Evolutionary conservation across 2,888 invertebrate genomes (phyloP).

Genomic region (Priocnemis perturbator): DNA sequence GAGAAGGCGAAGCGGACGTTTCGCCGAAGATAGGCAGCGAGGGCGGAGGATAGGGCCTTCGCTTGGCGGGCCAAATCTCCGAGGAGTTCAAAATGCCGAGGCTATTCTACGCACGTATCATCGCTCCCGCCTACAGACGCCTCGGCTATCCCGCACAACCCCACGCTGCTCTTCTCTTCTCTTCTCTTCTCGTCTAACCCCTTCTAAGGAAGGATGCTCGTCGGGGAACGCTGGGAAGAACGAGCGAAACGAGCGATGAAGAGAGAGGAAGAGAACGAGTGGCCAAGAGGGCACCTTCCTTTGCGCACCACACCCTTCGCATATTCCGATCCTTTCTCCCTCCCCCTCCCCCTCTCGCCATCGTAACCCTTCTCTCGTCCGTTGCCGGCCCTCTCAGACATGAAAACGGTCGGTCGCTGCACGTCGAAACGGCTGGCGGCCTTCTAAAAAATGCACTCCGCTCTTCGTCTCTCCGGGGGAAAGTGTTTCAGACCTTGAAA

Average conservation of each 20-base stretch:
- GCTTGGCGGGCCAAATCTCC: constrained; percentile 63
- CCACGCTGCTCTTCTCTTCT: constrained; percentile 26
- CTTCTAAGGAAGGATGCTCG: constrained; percentile 26
- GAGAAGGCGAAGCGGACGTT: constrained; percentile 3
- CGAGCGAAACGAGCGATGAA: constrained; percentile 27
- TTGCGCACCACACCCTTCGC: constrained; percentile 31
- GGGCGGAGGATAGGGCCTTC: constrained; percentile 36
- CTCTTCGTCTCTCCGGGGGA: constrained; percentile 35
- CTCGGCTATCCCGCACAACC: constrained; percentile 42
- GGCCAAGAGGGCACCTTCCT: constrained; percentile 11
- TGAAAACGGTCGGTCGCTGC: constrained; percentile 50
- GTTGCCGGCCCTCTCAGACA: constrained; percentile 37
- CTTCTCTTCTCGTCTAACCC: constrained; percentile 20
- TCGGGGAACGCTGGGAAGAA: too few species aligned
- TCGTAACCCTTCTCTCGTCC: constrained; percentile 13
- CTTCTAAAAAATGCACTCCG: constrained; percentile 59
- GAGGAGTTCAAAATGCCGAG: constrained; percentile 62
- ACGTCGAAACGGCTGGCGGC: constrained; percentile 38
- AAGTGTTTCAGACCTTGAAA: constrained; percentile 62
- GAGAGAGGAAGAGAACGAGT: constrained; percentile 15
- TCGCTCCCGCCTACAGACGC: constrained; percentile 55
- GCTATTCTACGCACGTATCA: constrained; percentile 70
- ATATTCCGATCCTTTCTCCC: constrained; percentile 30
- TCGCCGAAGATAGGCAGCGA: background rate
- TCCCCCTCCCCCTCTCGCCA: constrained; percentile 14